Base-by-base conservation (phyloP, 2,113 vertebrate genomes). In the Columba janthina region DNA sequence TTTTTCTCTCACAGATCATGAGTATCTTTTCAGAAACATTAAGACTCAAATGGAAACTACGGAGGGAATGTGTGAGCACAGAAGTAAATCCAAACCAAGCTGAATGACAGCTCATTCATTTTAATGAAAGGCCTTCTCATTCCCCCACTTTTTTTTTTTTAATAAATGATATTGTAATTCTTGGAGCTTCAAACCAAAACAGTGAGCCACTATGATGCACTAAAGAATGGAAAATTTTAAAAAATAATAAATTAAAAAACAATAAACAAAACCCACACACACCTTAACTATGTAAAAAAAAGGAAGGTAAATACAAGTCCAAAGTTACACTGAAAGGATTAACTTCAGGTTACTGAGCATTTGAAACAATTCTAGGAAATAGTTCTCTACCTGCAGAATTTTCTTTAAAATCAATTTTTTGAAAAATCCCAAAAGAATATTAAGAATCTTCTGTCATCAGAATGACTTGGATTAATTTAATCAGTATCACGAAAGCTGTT, bases 401-500 rank as follows among this genome's bases (percentile, higher is more conserved):
- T 90, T 88, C 26, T 71, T 86, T 20, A 73, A 73, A 85, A 67
- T 17, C 4, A 2, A 11, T 32, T 40, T 77, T 40, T 50, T 10
- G 0, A 31, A 16, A 80, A 91, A 46, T 69, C 21, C 1, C 9
- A 0, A 36, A 81, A 92, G 29, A 81, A 67, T 77, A 71, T 51
- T 57, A 75, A 78, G 36, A 87, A 72, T 14, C 25, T 90, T 87
- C 70, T 75, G 61, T 56, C 46, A 71, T 44, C 42, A 69, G 26
- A 78, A 83, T 40, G 46, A 81, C 34, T 95, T 90, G 71, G 53
- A 96, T 93, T 90, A 93, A 87, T 79, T 91, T 83, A 89, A 94
- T 85, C 69, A 75, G 38, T n/a, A 91, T 65, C 77, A 81, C 12
- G 12, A 91, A 88, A 94, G 57, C 44, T 89, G 57, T 74, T 84